Evolutionary conservation across 2,797 vertebrate genomes (phyloP).

Genomic region (Masticophis lateralis): DNA sequence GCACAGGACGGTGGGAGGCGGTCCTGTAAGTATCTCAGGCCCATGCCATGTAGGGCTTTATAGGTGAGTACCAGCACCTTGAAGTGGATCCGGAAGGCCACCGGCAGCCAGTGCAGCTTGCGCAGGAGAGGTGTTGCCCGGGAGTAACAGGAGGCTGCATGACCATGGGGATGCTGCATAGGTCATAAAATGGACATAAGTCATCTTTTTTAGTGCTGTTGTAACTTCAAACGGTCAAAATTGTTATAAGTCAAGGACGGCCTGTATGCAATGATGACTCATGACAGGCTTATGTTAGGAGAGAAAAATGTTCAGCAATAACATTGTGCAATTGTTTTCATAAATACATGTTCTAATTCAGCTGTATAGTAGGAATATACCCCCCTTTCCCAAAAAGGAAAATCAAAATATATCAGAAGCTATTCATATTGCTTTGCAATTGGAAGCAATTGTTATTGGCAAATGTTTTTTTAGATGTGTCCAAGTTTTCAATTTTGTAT

Average conservation of each 20-base stretch:
- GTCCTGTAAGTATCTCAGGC: too few species aligned
- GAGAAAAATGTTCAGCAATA: background rate
- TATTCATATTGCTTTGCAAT: background rate
- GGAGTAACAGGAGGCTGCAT: background rate
- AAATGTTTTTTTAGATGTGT: background rate
- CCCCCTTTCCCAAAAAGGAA: background rate
- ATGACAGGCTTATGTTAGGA: too few species aligned
- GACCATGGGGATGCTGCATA: background rate
- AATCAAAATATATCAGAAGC: background rate
- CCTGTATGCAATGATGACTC: background rate
- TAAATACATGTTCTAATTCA: background rate
- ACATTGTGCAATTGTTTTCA: background rate
- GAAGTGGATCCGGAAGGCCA: too few species aligned
- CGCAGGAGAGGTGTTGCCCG: too few species aligned
- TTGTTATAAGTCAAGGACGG: background rate
- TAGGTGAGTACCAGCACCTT: too few species aligned
- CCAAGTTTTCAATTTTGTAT: background rate
- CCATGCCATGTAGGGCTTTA: too few species aligned
- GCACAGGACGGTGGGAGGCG: too few species aligned
- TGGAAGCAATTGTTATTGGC: background rate
- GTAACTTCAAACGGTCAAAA: background rate
- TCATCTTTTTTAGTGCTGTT: background rate
- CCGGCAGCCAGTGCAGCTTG: too few species aligned
- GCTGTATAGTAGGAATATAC: background rate
- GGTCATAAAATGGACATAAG: background rate